phyloP scores from a whole-genome alignment of 2,888 invertebrate species.

The Standfussiana lucernea region DNA sequence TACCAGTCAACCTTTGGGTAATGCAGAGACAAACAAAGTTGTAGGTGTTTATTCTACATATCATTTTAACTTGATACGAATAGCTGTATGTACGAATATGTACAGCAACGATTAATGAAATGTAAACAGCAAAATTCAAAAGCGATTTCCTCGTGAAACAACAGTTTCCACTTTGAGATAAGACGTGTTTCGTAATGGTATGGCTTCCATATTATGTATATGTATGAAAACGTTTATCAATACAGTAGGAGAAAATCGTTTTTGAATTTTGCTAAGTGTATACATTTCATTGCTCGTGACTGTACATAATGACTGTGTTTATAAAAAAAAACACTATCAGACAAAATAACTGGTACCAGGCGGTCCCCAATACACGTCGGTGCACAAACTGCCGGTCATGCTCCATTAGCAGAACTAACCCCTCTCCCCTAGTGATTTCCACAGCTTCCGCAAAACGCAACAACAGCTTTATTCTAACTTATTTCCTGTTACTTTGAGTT shows the following conservation, averaged over 20 bases:
- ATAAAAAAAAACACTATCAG: background rate
- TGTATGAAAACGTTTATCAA: background rate
- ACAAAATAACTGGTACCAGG: conserved; percentile 8
- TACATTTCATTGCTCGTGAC: background rate
- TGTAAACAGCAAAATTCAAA: background rate
- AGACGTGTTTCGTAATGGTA: background rate
- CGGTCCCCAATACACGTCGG: conserved; percentile 13
- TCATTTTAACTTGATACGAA: background rate
- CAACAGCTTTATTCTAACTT: conserved; percentile 50
- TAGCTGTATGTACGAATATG: background rate
- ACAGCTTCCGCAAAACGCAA: conserved; percentile 20
- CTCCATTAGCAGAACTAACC: conserved; percentile 42
- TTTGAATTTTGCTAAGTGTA: background rate
- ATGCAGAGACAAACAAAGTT: background rate
- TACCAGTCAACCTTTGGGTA: background rate
- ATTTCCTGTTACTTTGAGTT: conserved; percentile 9
- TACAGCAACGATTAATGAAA: background rate
- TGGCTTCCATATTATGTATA: background rate
- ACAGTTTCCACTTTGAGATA: background rate
- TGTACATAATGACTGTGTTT: background rate
- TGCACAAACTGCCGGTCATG: conserved; percentile 53
- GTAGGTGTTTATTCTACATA: background rate
- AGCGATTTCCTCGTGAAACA: background rate
- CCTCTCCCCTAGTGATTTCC: conserved; percentile 36
- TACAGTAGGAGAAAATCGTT: background rate